phyloP scores from a whole-genome alignment of 2,113 vertebrate species.

The Arenaria interpres region DNA sequence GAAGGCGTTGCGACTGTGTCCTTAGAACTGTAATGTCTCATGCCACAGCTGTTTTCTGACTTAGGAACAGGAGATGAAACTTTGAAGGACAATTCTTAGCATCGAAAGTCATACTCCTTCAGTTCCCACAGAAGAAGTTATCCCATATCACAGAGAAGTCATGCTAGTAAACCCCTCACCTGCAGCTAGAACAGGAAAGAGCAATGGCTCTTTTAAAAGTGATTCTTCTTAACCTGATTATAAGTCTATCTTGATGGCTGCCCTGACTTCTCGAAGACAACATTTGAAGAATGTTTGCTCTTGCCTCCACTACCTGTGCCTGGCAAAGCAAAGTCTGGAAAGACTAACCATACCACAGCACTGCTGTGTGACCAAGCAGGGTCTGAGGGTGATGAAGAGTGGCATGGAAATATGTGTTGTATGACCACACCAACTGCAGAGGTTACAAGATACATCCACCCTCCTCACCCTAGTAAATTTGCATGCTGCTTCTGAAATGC shows the following conservation, averaged over 20 bases:
- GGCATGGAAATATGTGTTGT: neutral
- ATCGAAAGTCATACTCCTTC: neutral
- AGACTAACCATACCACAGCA: neutral
- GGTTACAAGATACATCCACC: neutral
- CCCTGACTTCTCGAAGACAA: neutral
- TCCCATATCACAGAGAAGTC: neutral
- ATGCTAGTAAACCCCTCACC: neutral
- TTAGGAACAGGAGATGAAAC: neutral
- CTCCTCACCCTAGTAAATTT: neutral
- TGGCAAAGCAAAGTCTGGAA: neutral
- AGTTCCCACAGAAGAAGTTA: neutral
- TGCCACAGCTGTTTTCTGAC: neutral
- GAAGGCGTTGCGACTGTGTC: accelerated
- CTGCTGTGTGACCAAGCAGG: neutral
- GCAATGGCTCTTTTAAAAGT: neutral
- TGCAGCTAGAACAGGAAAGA: neutral
- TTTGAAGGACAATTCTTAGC: neutral
- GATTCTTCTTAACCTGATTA: neutral
- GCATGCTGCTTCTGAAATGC: neutral
- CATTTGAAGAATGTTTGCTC: neutral
- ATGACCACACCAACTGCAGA: neutral
- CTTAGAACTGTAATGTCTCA: neutral
- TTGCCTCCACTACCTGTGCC: neutral
- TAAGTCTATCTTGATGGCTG: neutral
- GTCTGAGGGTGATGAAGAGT: neutral